Percentiles rank a stretch among this genome's conserved stretches.
Conservation (phyloP, 2,113 vertebrate species). For the Noturus placidus region DNA sequence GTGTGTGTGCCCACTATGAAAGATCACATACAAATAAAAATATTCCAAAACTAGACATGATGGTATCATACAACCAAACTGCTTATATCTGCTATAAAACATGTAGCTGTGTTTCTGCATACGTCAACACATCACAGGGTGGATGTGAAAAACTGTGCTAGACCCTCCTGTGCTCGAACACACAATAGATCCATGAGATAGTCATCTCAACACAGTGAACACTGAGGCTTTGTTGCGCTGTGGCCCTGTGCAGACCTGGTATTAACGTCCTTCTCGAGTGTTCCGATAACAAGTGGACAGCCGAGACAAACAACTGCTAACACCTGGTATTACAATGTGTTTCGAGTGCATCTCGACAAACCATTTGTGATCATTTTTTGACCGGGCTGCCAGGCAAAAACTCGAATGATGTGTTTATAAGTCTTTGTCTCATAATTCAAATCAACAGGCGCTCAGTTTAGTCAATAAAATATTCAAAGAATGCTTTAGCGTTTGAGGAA, state of each 20-base stretch:
- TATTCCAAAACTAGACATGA: neutral
- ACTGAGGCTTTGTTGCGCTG: conserved; percentile 38
- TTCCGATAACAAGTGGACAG: neutral
- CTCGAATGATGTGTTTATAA: neutral
- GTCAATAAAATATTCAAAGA: neutral
- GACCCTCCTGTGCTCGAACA: conserved; percentile 21
- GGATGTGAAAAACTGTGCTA: conserved; percentile 13
- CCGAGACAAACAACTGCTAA: neutral
- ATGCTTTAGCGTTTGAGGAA: neutral
- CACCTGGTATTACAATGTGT: neutral
- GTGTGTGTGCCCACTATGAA: neutral
- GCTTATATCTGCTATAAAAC: neutral
- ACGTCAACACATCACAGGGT: conserved; percentile 2
- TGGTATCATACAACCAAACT: neutral
- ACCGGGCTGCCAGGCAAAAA: neutral
- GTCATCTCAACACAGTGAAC: neutral
- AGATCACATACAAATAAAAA: neutral
- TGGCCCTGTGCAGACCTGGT: neutral
- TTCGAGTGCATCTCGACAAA: neutral
- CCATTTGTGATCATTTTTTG: neutral
- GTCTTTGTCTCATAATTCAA: neutral
- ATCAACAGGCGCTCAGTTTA: neutral
- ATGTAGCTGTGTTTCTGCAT: neutral
- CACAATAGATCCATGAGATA: conserved; percentile 37
- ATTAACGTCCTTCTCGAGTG: neutral